phyloP scores from a whole-genome alignment of 1,140 invertebrate species.

The Frieseomelitta varia region DNA sequence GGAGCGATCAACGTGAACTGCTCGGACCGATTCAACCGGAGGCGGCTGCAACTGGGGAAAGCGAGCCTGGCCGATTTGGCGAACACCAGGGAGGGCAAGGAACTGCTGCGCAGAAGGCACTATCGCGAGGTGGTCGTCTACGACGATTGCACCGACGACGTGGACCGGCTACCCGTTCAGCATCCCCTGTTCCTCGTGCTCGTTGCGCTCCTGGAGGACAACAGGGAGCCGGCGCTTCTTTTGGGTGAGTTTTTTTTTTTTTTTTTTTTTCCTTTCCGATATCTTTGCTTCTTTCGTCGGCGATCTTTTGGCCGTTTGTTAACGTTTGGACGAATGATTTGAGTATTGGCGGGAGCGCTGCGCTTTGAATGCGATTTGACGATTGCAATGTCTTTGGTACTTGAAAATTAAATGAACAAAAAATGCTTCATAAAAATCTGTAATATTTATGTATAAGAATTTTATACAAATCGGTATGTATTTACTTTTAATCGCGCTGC shows the following conservation, averaged over 20 bases:
- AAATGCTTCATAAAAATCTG: too few species aligned
- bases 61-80: constrained; percentile 87
- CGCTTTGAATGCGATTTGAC: too few species aligned
- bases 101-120: constrained; percentile 83
- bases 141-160: constrained; percentile 86
- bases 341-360: too few species aligned
- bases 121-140: constrained; percentile 87
- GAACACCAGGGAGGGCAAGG: constrained; percentile 85
- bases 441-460: too few species aligned
- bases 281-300: too few species aligned
- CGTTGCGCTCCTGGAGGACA: constrained; percentile 87
- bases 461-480: too few species aligned
- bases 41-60: constrained; percentile 87
- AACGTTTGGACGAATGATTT: too few species aligned
- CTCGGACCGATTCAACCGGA: constrained; percentile 88
- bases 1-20: constrained; percentile 90
- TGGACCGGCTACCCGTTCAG: constrained; percentile 83
- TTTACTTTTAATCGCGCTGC: too few species aligned
- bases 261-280: background rate
- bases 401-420: too few species aligned
- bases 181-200: constrained; percentile 87
- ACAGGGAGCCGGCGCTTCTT: constrained; percentile 86
- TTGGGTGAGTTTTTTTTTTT: constrained; percentile 84
- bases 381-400: too few species aligned
- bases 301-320: too few species aligned